Conservation (phyloP, 2,113 vertebrate genomes). For the Nycticebus coucang region DNA sequence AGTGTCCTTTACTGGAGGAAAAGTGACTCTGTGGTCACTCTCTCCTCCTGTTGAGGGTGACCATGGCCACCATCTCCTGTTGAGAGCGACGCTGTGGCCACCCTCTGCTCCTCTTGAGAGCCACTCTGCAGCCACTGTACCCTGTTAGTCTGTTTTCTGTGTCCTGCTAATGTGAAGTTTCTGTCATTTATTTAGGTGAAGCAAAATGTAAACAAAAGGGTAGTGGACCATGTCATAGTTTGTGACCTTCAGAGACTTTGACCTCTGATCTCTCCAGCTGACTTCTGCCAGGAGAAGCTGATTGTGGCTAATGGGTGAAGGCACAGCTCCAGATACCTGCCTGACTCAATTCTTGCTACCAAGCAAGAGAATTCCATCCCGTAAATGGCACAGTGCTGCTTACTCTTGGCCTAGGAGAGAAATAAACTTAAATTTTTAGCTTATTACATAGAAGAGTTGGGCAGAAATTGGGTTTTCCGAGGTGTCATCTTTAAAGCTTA, state of each 20-base stretch:
- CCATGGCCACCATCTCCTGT: too few relatives aligned
- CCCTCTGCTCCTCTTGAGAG: too few relatives aligned
- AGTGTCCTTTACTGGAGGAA: neutral
- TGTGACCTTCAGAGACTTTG: neutral
- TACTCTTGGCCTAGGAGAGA: neutral
- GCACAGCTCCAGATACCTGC: neutral
- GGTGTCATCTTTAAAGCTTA: neutral
- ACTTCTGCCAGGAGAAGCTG: neutral
- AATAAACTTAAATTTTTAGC: neutral
- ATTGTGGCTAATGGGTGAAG: neutral
- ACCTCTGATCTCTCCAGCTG: neutral
- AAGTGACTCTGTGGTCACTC: fast-evolving
- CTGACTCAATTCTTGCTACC: neutral
- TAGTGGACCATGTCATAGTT: neutral
- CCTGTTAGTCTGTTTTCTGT: too few relatives aligned
- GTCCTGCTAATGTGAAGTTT: too few relatives aligned
- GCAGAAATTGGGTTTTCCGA: neutral
- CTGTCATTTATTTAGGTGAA: neutral
- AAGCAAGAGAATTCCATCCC: neutral
- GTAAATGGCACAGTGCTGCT: fast-evolving
- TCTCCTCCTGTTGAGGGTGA: too few relatives aligned
- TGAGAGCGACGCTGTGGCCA: too few relatives aligned
- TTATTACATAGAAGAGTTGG: too few relatives aligned
- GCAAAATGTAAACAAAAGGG: too few relatives aligned
- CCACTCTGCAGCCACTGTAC: too few relatives aligned